Conservation (phyloP, 30 jellyfish, hydroid and myxozoan species). For the Turritopsis dohrnii region DNA sequence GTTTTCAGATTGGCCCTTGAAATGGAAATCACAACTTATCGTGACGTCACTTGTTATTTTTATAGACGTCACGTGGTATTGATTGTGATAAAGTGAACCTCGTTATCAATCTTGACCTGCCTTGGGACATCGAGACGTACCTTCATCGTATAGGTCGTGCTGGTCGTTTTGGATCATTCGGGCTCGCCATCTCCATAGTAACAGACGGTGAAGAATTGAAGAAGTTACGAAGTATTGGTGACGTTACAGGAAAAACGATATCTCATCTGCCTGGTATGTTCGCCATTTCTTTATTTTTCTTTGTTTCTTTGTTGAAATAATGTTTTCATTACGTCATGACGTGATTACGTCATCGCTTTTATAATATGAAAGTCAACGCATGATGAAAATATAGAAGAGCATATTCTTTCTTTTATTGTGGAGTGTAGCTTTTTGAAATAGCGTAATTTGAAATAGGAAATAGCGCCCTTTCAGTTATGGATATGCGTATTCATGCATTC, state of each 20-base stretch:
- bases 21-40: neutral
- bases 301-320: neutral
- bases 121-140: conserved; percentile 96
- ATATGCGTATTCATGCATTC: too few species aligned
- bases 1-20: too few species aligned
- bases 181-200: conserved; percentile 72
- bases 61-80: conserved; percentile 89
- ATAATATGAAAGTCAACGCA: too few species aligned
- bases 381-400: too few species aligned
- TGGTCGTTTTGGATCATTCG: conserved; percentile 91
- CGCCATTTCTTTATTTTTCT: too few species aligned
- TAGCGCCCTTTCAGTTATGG: too few species aligned
- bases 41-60: neutral
- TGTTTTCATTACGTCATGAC: neutral
- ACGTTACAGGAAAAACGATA: conserved; percentile 36
- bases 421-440: too few species aligned
- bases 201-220: conserved; percentile 58
- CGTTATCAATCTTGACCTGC: conserved; percentile 90
- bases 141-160: conserved; percentile 98
- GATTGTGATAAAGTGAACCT: conserved; percentile 89
- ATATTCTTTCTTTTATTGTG: too few species aligned
- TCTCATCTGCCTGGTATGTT: conserved; percentile 46
- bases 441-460: too few species aligned
- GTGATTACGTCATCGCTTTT: neutral
- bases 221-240: conserved; percentile 33